Base-by-base conservation (phyloP, 2,888 invertebrate genomes). In the Dromius quadrimaculatus region DNA sequence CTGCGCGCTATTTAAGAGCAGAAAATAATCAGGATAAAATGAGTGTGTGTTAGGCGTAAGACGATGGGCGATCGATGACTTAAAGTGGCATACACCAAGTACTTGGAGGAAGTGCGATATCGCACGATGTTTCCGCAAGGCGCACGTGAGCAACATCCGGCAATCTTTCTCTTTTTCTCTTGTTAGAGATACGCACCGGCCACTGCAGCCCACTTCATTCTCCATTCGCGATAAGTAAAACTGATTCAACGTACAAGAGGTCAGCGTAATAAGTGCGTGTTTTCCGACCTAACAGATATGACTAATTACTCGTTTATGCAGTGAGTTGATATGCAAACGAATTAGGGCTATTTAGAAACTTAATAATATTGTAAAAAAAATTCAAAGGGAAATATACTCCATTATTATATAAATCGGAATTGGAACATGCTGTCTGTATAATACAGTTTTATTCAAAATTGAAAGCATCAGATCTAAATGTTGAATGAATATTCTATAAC, bases 141-240 rank as follows among this genome's bases (percentile, higher is more conserved):
- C 50, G 34, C 64, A 64, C 50, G 64, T 64, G 64, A 64, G 45
- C 45, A 64, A 64, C 64, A 47, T 64, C 64, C 64, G 64, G 64
- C 36, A 64, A 64, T 64, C 64, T 64, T 64, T 64, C 64, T 64
- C 64, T 64, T 64, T 45, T 50, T 64, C 50, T 50, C 62, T 38
- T 62, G 41, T 62, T 36, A 38, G 8, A 64, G 64, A 50, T 64
- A 64, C 64, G 64, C 64, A 64, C 32, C 17, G 34, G 17, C 11
- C 61, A 22, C 2, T 28, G 1, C 22, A 28, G 54, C 22, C 22
- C 9, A n/a, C 38, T 34, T 36, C 38, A 17, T 36, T 50, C 13
- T 22, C 17, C 50, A 9, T 32, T 11, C 54, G 22, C 45, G 43
- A 63, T 63, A 63, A 63, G 28, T 8, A 43, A 20, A 38, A 6